phyloP scores from a whole-genome alignment of 2,113 vertebrate genomes.

The Astatoreochromis straeleni region DNA sequence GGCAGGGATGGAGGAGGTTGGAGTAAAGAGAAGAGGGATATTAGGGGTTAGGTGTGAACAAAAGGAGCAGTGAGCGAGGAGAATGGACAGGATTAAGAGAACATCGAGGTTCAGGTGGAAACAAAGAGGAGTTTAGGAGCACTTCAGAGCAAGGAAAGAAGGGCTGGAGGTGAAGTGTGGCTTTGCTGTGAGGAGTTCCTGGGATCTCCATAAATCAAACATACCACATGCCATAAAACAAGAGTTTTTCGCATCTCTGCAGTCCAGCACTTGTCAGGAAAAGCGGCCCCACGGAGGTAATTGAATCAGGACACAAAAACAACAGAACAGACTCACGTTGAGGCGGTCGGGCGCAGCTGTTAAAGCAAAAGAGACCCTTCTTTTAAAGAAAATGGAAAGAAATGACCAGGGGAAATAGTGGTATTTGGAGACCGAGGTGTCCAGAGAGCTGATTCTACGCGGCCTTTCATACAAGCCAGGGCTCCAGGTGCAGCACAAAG shows the following conservation, averaged over 20 bases:
- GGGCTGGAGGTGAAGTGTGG: not conserved
- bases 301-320: conserved; percentile 48
- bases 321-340: conserved; percentile 1
- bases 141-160: not conserved
- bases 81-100: conserved; percentile 24
- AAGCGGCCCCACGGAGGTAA: conserved; percentile 40
- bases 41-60: conserved; percentile 36
- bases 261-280: conserved; percentile 13
- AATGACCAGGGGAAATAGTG: conserved; percentile 6
- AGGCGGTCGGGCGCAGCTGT: conserved; percentile 69
- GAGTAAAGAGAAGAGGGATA: not conserved
- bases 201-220: conserved; percentile 48
- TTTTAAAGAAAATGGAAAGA: conserved; percentile 27
- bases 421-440: not conserved
- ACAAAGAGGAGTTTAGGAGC: not conserved
- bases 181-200: conserved; percentile 18
- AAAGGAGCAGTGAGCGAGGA: conserved; percentile 18
- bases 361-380: conserved; percentile 65
- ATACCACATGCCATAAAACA: conserved; percentile 28
- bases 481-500: conserved; percentile 34
- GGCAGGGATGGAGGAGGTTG: not conserved
- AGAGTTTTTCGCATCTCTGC: not conserved
- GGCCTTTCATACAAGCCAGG: not conserved
- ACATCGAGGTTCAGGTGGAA: conserved; percentile 1
- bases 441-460: conserved; percentile 22